A percentile compares a stretch with the other conserved stretches of the same genome.
Conservation (phyloP, 2,113 vertebrate genomes). For the Mobula hypostoma region DNA sequence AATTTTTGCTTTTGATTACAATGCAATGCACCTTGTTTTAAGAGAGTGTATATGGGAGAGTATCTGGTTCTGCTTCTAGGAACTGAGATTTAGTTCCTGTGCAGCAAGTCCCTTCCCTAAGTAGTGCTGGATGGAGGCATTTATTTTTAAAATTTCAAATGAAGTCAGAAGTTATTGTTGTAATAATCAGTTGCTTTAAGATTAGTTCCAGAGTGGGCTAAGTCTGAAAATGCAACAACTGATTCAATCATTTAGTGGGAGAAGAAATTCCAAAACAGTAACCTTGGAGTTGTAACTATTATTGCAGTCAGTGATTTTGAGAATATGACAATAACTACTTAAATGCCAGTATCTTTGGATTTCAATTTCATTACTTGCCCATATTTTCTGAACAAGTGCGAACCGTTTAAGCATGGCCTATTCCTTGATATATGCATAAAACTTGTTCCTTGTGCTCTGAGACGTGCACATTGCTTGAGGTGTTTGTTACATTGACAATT, state of each 20-base stretch:
- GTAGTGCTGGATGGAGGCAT: background rate
- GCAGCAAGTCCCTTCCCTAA: too few species aligned
- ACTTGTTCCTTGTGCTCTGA: background rate
- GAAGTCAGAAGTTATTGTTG: background rate
- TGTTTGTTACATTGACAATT: background rate
- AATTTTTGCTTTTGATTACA: background rate
- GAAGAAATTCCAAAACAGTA: background rate
- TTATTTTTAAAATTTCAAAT: background rate
- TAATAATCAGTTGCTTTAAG: background rate
- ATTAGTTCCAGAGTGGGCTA: background rate
- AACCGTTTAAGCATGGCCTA: background rate
- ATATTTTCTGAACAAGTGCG: background rate
- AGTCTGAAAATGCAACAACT: background rate
- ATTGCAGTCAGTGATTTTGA: background rate
- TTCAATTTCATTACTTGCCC: background rate
- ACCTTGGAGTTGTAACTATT: background rate
- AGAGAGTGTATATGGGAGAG: background rate
- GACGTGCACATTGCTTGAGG: background rate
- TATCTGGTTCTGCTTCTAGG: background rate
- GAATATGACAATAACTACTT: background rate
- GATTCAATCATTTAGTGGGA: background rate
- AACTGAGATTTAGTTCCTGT: background rate
- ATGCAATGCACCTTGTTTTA: background rate
- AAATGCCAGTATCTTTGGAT: background rate
- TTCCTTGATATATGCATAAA: background rate